Base-by-base conservation (phyloP, 2,888 invertebrate genomes). In the Gnatocerus cornutus region DNA sequence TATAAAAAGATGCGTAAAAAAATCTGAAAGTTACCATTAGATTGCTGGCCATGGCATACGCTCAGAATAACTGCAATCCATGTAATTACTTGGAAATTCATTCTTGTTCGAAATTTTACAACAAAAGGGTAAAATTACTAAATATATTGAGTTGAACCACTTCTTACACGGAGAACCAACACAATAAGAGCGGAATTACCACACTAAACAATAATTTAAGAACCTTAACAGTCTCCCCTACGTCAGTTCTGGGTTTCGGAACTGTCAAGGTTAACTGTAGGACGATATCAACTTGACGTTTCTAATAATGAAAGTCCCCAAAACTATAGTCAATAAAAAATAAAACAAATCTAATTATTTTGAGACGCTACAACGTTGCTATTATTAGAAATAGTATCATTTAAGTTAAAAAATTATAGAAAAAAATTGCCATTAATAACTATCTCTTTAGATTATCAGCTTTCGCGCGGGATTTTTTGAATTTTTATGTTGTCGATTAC, bases 71-170 rank as follows among this genome's bases (percentile, higher is more conserved):
- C n/a, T 10, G 58, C 13, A 48, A 63, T 63, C 30, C 63, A 41
- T 58, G 58, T 27, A 69, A 64, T 56, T 3, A 69, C 3, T 43
- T 52, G 48, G 8, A 10, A 50, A 55, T 69, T 64, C 68, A 69
- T 69, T 52, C 2, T 53, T 33, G 7, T 4, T 33, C n/a, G 7
- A 50, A 33, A 4, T 33, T 33, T 33, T 1, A 33, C 6, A 6
- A 33, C 33, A n/a, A 33, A 7, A 4, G 1, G 3, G 2, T 4
- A 33, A 33, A n/a, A 33, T 33, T 33, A 33, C 7, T 33, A 33
- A 9, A 2, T 33, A 1, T 45, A 7, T 33, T 4, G 29, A 29
- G 33, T 33, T 33, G 1, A 33, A 33, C 9, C 7, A 33, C 33
- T n/a, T 41, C 41, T 41, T 12, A 5, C 6, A 41, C 13, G 5